Base-by-base conservation (phyloP, 2,888 invertebrate species). In the Diarsia dahlii region DNA sequence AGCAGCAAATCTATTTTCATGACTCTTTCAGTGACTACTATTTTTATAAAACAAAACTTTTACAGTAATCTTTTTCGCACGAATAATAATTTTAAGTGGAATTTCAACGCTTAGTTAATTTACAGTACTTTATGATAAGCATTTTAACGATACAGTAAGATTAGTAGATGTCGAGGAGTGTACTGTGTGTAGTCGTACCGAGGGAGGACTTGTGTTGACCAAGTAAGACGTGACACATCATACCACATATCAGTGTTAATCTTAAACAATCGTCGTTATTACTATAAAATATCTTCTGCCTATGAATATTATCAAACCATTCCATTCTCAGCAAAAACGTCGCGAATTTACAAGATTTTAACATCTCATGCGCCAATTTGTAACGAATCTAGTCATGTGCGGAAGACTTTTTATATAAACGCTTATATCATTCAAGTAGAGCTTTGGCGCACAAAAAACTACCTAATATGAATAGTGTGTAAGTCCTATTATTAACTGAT, bases 151-250 rank as follows among this genome's bases (percentile, higher is more conserved):
- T 84, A 85, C 81, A 76, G 68, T 87, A 80, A 80, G 76, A 65
- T 76, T 76, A 86, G 84, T 87, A 83, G 84, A 87, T 86, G 86
- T 84, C 73, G 81, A 80, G 74, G 88, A 81, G 81, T 54, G 65
- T 77, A 66, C 48, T 60, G 64, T 15, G 65, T 48, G 63, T 63
- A 63, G 54, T 28, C 48, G 72, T 45, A 23, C 63, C 45, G 45
- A 45, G 79, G 83, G 65, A 74, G 54, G 79, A 80, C 79, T 80
- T 80, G 79, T 84, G 65, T 60, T 77, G 95, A 96, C 96, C 95
- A 95, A 96, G 88, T 90, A 88, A 91, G 90, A 95, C 95, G 93
- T 94, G 91, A 95, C 96, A 96, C 96, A 96, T 96, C 96, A 96
- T 93, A 87, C 93, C 93, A 96, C 96, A 96, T 96, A 96, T 96